Base-by-base conservation (phyloP, 2,888 invertebrate genomes). In the Tenthredo livida region DNA sequence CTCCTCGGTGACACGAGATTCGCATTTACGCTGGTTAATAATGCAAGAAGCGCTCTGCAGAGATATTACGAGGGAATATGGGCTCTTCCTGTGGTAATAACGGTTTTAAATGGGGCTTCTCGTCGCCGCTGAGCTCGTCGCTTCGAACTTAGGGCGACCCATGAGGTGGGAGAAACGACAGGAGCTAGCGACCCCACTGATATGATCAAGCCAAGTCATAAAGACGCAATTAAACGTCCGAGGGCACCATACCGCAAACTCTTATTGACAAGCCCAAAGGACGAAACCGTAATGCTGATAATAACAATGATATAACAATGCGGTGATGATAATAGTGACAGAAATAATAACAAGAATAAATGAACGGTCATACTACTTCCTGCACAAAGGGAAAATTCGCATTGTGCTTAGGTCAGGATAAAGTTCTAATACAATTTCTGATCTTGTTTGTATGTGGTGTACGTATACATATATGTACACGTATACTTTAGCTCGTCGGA, bases 41-140 rank as follows among this genome's bases (percentile, higher is more conserved):
- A 82, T 82, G 61, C 82, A 82, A 82, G 65, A 40, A 43, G 43
- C 61, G 65, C 65, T 65, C 65, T 65, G 54, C 82, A 43, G 61
- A 82, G 82, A 65, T 61, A 82, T 82, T 78, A 78, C 78, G 58
- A 54, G 43, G 82, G 82, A 65, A 82, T 82, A 82, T 61, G 82
- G 82, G 65, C 65, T 82, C 65, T 40, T 82, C 65, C 82, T 65
- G 25, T 65, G 82, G 82, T 82, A 82, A 82, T 82, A 82, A 82
- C 65, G 54, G 54, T 78, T 78, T 78, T 33, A 58, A 58, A 43
- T 75, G 75, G 75, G 25, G 75, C 43, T 75, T 47, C 37, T 75
- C 47, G 25, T 75, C 75, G 37, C 70, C 70, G n/a, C 15, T n/a
- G 43, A n/a, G 43, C 75, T 75, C 25, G 37, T 21, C 47, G 75